These are phyloP conservation scores for Leptobrachium ailaonicum DNA, from an alignment of 2,113 vertebrate genomes.

Conservation along the genomic window DNA sequence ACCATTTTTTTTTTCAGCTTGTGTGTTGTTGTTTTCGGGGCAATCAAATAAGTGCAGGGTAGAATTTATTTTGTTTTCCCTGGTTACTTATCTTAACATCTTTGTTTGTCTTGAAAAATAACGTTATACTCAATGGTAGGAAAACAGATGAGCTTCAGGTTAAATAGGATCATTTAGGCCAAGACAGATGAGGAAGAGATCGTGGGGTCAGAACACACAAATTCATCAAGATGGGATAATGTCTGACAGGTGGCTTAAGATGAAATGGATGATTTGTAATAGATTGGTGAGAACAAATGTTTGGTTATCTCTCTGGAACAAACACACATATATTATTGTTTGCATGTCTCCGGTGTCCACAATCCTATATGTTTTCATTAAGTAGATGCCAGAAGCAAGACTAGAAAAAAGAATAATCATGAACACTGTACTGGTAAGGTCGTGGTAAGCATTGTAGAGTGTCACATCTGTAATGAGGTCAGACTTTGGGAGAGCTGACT, in stretches of 20 bases:
- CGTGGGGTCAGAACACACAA: constrained; percentile 39
- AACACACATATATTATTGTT: constrained; percentile 41
- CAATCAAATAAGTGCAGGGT: constrained; percentile 13
- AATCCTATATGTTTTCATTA: constrained; percentile 38
- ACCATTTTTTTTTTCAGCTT: not conserved
- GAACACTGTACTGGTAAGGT: constrained; percentile 31
- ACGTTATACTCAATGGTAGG: constrained; percentile 40
- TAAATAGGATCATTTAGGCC: constrained; percentile 49
- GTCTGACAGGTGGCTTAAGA: constrained; percentile 44
- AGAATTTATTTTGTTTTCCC: constrained; percentile 34
- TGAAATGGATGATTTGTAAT: constrained; percentile 35
- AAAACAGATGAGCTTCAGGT: constrained; percentile 42
- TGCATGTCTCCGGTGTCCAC: constrained; percentile 30
- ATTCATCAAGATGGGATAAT: constrained; percentile 46
- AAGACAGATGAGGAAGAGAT: constrained; percentile 25
- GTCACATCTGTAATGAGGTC: constrained; percentile 26
- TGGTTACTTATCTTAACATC: constrained; percentile 8
- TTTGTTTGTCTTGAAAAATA: constrained; percentile 30
- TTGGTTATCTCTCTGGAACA: constrained; percentile 34
- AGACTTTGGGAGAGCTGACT: constrained; percentile 23
- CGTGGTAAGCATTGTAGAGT: constrained; percentile 23
- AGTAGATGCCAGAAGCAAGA: constrained; percentile 35
- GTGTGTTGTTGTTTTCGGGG: not conserved
- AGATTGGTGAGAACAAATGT: constrained; percentile 42
- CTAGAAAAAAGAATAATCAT: constrained; percentile 28